Evolutionary conservation across 2,113 vertebrate genomes (phyloP), one percentile per base, ranked within the genome.

Genomic region (Sinocyclocheilus maitianheensis): DNA sequence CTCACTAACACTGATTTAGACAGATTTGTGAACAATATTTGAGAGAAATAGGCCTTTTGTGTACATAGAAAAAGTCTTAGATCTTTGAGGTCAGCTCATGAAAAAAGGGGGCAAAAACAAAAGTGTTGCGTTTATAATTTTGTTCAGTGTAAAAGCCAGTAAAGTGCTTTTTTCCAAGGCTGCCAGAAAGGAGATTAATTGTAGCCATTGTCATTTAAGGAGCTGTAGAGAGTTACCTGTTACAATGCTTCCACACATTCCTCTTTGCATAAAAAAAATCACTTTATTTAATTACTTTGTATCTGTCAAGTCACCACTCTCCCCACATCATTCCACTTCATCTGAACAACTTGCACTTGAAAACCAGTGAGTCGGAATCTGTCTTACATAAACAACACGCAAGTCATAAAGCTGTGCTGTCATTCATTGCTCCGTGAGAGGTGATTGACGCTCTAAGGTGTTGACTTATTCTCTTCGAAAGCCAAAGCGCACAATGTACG

Each of bases 141-240:
- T 26, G 26, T 26, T 26, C 26, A 26, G 26, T 26, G 26, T 26
- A 26, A 75, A 84, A 72, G 11, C 69, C 14, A 63, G n/a, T 85
- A 71, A 88, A 90, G 43, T 87, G 90, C 80, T 87, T 34, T 91
- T 89, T 92, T 91, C 67, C 88, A 90, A 89, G 88, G 90, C 91
- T 94, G 93, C 91, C 92, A 92, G 88, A 63, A 46, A 82, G 77
- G 78, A 90, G 91, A 93, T 93, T 94, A 92, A 94, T 94, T 92
- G 89, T 51, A 91, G 90, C 88, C 88, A 90, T 93, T 93, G 93
- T 46, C 9, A 89, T 75, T 86, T 93, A 94, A 95, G 93, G 93
- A 94, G 90, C 88, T 91, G 90, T 92, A 89, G 90, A 94, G 88
- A n/a, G 76, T 89, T 89, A 88, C 90, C 92, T 92, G 92, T 82